A percentile compares a stretch with the other conserved stretches of the same genome.
Conservation (phyloP, 2,113 vertebrate species). For the Xiphorhynchus elegans region DNA sequence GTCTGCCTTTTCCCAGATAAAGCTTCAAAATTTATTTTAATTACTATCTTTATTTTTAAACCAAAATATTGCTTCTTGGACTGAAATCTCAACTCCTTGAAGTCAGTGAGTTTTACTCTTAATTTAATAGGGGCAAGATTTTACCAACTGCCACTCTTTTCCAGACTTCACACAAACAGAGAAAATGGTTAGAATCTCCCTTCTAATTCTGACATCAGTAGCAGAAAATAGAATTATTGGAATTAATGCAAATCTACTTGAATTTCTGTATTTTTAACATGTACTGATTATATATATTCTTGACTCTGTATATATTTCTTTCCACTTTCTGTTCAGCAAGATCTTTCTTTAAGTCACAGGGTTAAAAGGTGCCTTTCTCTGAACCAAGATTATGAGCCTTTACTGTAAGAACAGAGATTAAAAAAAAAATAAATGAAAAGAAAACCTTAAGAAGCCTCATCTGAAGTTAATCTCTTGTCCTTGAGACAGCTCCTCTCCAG, state of each 20-base stretch:
- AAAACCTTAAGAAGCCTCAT: neutral
- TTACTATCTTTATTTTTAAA: neutral
- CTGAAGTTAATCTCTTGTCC: neutral
- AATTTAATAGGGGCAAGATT: neutral
- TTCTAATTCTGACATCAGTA: neutral
- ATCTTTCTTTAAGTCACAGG: neutral
- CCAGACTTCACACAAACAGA: neutral
- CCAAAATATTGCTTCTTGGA: neutral
- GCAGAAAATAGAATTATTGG: neutral
- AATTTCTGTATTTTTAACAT: neutral
- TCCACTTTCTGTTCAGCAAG: neutral
- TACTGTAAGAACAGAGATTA: neutral
- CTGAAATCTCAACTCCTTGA: neutral
- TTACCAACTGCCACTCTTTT: neutral
- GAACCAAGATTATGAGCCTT: neutral
- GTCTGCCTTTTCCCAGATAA: neutral
- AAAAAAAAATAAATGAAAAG: too few relatives aligned
- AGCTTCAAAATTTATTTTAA: neutral
- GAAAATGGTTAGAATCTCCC: neutral
- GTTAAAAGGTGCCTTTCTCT: neutral
- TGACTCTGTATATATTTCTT: neutral
- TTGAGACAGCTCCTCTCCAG: neutral
- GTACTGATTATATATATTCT: neutral
- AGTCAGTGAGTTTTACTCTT: neutral
- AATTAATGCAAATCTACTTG: neutral